A percentile compares a stretch with the other conserved stretches of the same genome.
These are phyloP conservation scores for Halichondria panicea DNA, from an alignment of 37 sponge, comb jelly and placozoan genomes.

Conservation along the genomic window DNA sequence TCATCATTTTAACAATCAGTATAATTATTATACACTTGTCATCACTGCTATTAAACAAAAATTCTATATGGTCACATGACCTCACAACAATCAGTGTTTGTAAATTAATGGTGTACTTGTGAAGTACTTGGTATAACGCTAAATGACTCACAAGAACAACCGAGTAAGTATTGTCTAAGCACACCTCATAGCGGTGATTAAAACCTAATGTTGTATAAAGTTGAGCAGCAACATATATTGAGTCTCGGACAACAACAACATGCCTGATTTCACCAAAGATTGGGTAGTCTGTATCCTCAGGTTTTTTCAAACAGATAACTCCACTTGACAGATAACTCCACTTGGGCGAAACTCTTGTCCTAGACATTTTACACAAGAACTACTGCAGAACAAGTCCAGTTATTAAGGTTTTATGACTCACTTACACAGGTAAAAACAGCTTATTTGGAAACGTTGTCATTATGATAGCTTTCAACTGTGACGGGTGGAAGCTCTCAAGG, in stretches of 20 bases:
- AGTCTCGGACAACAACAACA: neutral
- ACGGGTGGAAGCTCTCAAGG: no score
- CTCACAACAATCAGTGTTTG: neutral
- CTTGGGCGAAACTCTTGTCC: constrained; percentile 1
- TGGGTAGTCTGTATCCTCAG: neutral
- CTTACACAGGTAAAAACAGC: neutral
- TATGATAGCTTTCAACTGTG: no score
- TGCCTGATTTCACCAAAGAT: neutral
- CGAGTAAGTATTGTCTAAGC: neutral
- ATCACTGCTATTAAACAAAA: neutral
- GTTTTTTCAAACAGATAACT: neutral
- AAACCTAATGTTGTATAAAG: neutral
- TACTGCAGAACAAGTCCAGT: neutral
- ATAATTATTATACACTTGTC: no score
- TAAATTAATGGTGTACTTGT: neutral
- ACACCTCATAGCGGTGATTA: neutral
- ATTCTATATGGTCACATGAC: neutral
- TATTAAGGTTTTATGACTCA: neutral
- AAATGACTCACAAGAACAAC: neutral
- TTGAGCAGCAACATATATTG: neutral
- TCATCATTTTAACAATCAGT: no score
- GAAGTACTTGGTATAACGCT: neutral
- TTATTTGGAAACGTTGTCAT: no score
- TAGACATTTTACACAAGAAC: neutral
- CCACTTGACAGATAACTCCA: no score